Percentiles rank a stretch among this genome's conserved stretches.
Conservation (phyloP, 2,797 vertebrate genomes). For the Melanogrammus aeglefinus region DNA sequence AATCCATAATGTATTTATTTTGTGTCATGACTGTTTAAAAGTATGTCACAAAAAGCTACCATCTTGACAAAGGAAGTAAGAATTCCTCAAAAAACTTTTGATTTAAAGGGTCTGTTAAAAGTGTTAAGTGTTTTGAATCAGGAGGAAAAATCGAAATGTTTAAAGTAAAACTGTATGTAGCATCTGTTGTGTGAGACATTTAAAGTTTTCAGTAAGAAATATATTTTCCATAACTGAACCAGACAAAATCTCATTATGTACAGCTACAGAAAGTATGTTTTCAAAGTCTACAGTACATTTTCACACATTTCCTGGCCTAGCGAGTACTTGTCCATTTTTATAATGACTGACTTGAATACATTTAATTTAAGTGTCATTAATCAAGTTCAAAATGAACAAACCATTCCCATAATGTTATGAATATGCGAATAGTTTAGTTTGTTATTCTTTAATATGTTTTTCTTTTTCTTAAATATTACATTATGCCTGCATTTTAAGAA, state of each 20-base stretch:
- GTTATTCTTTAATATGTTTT: constrained; percentile 23
- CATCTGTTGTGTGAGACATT: no score
- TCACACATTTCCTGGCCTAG: neutral
- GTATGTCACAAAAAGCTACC: neutral
- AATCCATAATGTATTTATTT: neutral
- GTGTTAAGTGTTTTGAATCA: neutral
- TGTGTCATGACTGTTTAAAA: neutral
- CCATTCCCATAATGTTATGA: constrained; percentile 1
- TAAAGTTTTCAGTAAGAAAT: no score
- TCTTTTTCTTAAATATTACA: neutral
- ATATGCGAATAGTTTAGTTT: constrained; percentile 60
- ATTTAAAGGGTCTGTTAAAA: neutral
- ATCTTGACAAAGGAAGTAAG: neutral
- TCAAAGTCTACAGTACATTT: neutral
- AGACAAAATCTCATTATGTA: no score
- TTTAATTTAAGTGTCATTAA: neutral
- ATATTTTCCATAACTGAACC: no score
- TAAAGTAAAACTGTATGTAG: no score
- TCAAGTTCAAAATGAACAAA: constrained; percentile 21
- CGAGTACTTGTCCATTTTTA: neutral
- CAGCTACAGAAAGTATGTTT: neutral
- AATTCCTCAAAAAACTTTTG: neutral
- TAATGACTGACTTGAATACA: constrained; percentile 24
- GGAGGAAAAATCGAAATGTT: no score
- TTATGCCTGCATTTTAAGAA: neutral